Percentiles rank a stretch among this genome's conserved stretches.
phyloP scores from a whole-genome alignment of 2,113 vertebrate species.

The Artemisiospiza belli region DNA sequence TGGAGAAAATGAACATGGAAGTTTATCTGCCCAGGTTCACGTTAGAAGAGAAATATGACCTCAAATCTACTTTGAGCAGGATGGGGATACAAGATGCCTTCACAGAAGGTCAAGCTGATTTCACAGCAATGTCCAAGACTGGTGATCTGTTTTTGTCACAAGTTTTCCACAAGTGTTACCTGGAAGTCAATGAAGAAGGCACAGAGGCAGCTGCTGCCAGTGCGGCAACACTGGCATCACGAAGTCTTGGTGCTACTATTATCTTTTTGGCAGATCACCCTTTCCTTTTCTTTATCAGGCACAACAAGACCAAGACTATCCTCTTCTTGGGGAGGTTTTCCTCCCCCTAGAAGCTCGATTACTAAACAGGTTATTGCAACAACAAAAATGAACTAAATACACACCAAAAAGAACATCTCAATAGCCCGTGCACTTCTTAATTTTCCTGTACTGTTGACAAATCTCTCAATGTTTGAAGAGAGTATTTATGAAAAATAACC shows the following conservation, averaged over 20 bases:
- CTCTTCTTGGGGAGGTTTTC: constrained; percentile 84
- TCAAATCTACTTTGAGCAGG: constrained; percentile 75
- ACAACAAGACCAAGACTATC: constrained; percentile 77
- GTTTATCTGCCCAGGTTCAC: constrained; percentile 83
- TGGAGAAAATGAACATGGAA: constrained; percentile 71
- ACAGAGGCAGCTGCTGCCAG: constrained; percentile 77
- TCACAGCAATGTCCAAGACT: constrained; percentile 72
- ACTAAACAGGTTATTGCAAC: neutral
- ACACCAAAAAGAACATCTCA: neutral
- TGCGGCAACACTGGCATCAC: constrained; percentile 69
- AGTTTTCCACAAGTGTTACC: constrained; percentile 75
- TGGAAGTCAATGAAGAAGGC: constrained; percentile 77
- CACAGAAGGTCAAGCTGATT: constrained; percentile 61
- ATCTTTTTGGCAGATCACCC: constrained; percentile 87
- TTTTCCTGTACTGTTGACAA: neutral
- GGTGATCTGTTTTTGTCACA: constrained; percentile 70
- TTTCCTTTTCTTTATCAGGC: constrained; percentile 88
- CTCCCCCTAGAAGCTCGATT: constrained; percentile 70
- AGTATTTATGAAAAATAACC: neutral
- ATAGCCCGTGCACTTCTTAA: neutral
- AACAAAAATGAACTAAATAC: neutral
- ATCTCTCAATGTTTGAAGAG: neutral
- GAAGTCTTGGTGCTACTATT: constrained; percentile 64
- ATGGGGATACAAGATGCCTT: constrained; percentile 82
- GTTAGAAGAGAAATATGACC: constrained; percentile 78